These are phyloP conservation scores for Venustoraphidia nigricollis DNA, from an alignment of 2,888 invertebrate genomes.

Conservation along the genomic window DNA sequence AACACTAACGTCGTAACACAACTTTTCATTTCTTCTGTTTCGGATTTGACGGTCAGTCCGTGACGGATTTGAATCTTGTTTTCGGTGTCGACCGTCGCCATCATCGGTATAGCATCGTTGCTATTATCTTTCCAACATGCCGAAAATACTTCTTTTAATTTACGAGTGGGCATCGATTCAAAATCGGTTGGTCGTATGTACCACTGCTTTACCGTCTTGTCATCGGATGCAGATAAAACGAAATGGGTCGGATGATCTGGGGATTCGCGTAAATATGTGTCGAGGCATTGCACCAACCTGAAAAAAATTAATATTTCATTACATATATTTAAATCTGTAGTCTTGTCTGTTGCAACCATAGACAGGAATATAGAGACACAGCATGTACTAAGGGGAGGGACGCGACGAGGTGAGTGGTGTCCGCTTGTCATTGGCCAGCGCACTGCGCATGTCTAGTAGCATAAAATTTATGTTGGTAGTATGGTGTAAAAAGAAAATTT, in stretches of 20 bases:
- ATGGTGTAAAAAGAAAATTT: too few species aligned
- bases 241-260: slow-evolving; percentile 18
- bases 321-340: too few species aligned
- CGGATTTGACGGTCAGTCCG: slow-evolving; percentile 17
- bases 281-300: slow-evolving; percentile 19
- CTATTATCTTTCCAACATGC: slow-evolving; percentile 16
- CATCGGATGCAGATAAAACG: slow-evolving; percentile 20
- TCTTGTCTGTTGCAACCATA: too few species aligned
- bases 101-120: slow-evolving; percentile 5
- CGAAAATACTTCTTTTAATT: slow-evolving; percentile 15
- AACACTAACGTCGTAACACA: slow-evolving; percentile 19
- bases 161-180: slow-evolving; percentile 11
- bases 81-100: slow-evolving; percentile 14
- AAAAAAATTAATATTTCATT: slow-evolving; percentile 5
- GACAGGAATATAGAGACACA: too few species aligned
- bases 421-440: too few species aligned
- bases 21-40: slow-evolving; percentile 14
- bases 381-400: too few species aligned
- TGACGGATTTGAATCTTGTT: slow-evolving; percentile 19
- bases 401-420: too few species aligned
- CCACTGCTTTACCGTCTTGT: slow-evolving; percentile 21
- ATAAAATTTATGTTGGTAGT: too few species aligned
- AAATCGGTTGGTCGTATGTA: slow-evolving; percentile 17
- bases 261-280: slow-evolving; percentile 19
- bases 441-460: too few species aligned